Evolutionary conservation across 2,888 invertebrate genomes (phyloP), one percentile per base, ranked within the genome.

Genomic region (Julus scandinavius): DNA sequence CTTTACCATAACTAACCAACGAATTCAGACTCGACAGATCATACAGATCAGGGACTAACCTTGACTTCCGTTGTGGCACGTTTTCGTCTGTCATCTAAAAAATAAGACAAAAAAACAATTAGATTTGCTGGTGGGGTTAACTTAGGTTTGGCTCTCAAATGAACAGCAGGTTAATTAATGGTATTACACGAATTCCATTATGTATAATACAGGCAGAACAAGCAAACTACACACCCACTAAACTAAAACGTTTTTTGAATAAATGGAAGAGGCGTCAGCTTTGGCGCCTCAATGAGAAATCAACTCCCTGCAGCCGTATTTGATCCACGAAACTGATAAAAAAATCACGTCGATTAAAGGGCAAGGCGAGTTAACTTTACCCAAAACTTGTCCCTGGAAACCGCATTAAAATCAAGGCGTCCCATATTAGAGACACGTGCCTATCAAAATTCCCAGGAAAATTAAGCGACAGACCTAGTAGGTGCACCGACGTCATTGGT

Each of bases 91-190:
- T 72, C 72, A 72, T 72, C 72, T 72, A 20, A 72, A 72, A 72
- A 63, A 72, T 9, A 11, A 72, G 29, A 72, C 72, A 29, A 29
- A 54, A 54, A 72, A 72, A 72, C 0, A 72, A 72, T 29, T 72
- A 29, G 58, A 54, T 63, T 63, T 63, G 13, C n/a, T 63, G n/a
- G 63, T 20, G n/a, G 20, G 63, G 63, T n/a, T n/a, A 58, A 15
- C n/a, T 54, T 54, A 54, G 20, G 72, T n/a, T 20, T 9, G 72
- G 72, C 29, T 72, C 20, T 72, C 11, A 72, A 72, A 72, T 20
- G 72, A 72, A 72, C 72, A 72, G 72, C 72, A 72, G 72, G 72
- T 72, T 72, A 72, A 72, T 72, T 72, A 72, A 72, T 9, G 72
- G n/a, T 72, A 72, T 72, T 72, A 72, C 17, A n/a, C 63, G 63